These are phyloP conservation scores for Euura saliciscinereae DNA, from an alignment of 1,140 invertebrate species.

Conservation along the genomic window DNA sequence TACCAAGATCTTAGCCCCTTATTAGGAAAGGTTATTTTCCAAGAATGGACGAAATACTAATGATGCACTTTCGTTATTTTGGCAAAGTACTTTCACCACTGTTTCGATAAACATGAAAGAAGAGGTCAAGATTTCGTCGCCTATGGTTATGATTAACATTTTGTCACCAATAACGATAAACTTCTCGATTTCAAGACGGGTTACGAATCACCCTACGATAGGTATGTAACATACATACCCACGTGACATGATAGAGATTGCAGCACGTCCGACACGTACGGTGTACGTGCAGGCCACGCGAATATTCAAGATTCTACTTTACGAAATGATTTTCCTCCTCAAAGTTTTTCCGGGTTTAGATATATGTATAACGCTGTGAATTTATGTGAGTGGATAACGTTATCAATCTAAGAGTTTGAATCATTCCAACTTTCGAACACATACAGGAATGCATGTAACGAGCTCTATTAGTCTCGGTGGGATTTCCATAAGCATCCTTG, in stretches of 20 bases:
- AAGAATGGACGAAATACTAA: too few relatives aligned
- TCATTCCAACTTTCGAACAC: too few relatives aligned
- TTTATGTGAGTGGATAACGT: not conserved
- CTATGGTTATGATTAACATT: not conserved
- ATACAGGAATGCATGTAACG: too few relatives aligned
- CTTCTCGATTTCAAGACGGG: not conserved
- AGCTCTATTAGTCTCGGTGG: too few relatives aligned
- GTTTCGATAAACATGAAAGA: not conserved
- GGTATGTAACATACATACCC: too few relatives aligned
- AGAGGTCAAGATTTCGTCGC: not conserved
- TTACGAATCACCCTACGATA: not conserved
- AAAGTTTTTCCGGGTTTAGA: not conserved
- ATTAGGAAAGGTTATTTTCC: too few relatives aligned
- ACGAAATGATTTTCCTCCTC: not conserved
- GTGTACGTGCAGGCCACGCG: not conserved
- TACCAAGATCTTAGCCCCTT: too few relatives aligned
- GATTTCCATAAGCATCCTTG: too few relatives aligned
- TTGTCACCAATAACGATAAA: not conserved
- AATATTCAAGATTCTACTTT: conserved; percentile 7
- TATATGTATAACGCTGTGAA: not conserved
- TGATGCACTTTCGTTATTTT: too few relatives aligned
- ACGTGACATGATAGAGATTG: not conserved
- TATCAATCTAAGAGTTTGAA: not conserved
- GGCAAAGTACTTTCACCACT: too few relatives aligned
- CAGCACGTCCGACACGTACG: not conserved